Evolutionary conservation across 2,888 invertebrate genomes (phyloP).

Genomic region (Julus scanicus): DNA sequence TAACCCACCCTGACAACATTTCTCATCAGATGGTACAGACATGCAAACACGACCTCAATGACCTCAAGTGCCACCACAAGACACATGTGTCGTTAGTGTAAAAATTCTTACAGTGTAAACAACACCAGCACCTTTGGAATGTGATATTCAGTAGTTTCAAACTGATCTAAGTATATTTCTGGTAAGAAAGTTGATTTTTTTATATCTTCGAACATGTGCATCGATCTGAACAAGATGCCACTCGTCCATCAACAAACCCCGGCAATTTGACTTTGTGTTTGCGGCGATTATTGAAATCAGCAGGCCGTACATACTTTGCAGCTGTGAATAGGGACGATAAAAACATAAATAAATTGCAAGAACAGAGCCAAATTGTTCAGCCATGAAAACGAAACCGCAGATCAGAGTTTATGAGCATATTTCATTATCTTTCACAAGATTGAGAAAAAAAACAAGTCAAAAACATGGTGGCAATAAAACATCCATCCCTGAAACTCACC

Average conservation of each 20-base stretch:
- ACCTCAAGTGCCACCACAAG: too few relatives aligned
- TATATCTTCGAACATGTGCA: not conserved
- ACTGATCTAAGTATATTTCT: not conserved
- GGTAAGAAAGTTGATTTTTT: not conserved
- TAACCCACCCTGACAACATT: not conserved
- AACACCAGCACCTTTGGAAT: not conserved
- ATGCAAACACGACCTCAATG: not conserved
- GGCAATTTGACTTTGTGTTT: not conserved
- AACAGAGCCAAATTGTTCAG: not conserved
- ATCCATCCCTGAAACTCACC: not conserved
- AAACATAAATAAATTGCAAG: not conserved
- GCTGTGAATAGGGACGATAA: not conserved
- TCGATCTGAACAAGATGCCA: not conserved
- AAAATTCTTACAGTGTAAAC: not conserved
- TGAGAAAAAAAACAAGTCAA: too few relatives aligned
- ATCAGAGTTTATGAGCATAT: not conserved
- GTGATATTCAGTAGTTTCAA: not conserved
- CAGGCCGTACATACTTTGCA: constrained; percentile 7
- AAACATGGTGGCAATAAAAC: too few relatives aligned
- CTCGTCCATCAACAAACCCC: not conserved
- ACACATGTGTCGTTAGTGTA: not conserved
- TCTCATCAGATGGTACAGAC: not conserved
- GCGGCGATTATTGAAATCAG: not conserved
- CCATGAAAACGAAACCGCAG: not conserved
- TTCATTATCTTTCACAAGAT: not conserved